Evolutionary conservation across 2,797 vertebrate genomes (phyloP), one percentile per base, ranked within the genome.

Genomic region (Bradypus variegatus): DNA sequence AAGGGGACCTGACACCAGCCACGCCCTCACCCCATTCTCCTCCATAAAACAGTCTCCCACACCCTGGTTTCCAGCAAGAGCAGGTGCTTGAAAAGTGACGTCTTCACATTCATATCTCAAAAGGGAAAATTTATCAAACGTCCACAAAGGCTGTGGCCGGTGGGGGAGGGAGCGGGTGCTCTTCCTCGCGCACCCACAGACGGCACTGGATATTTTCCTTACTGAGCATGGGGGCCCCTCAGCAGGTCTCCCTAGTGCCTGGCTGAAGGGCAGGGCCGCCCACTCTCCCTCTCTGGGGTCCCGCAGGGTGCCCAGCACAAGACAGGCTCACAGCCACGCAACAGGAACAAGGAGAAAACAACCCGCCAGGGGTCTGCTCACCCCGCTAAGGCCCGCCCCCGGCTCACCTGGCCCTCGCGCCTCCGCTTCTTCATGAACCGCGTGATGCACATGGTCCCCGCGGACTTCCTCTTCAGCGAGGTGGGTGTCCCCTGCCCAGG

Each of bases 351-450:
- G 69, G 50, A 50, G 19, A 36, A 85, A 84, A 12, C 6, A 27
- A 6, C 19, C 65, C 0, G 3, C 6, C 7, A 6, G 10, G 36
- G 25, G 6, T 16, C 27, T 8, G 12, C n/a, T 5, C 5, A 18
- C 16, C 45, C 27, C 2, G 23, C 15, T 14, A 73, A 13, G 2
- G 33, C 41, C n/a, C 3, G 12, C 23, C 4, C 62, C 1, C 50
- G 4, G 19, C 95, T 96, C 97, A 99, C 99, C 98, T 98, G 98
- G n/a, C 97, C 98, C 0, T 97, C 94, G 2, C 97, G 97, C 5
- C 97, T 94, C 38, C 98, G 98, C 89, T 96, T 98, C 96, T 98
- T 99, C 98, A 99, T 99, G 97, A 99, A 99, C 95, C 98, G 99
- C 0, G 98, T 99, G 97, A 99, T 99, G 14, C 98, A 98, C 98